A percentile compares a stretch with the other conserved stretches of the same genome.
These are phyloP conservation scores for Zoanthus solanderi DNA, from an alignment of 92 coral and sea anemone species.

Conservation along the genomic window DNA sequence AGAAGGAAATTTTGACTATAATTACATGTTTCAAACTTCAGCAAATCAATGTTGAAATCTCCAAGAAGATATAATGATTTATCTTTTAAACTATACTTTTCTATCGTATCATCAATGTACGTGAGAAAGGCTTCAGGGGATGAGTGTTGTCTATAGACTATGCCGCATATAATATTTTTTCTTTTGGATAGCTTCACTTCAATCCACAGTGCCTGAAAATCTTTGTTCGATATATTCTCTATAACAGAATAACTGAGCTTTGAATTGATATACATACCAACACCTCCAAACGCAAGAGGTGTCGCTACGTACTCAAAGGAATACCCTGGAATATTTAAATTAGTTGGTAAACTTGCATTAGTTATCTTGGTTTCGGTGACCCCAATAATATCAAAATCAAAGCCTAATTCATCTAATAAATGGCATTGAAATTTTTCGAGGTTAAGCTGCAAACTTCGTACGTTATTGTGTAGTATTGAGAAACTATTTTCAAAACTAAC, in stretches of 20 bases:
- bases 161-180: constrained; percentile 29
- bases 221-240: constrained; percentile 24
- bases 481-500: constrained; percentile 27
- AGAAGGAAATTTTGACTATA: constrained; percentile 39
- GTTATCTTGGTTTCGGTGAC: constrained; percentile 27
- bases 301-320: constrained; percentile 43
- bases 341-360: constrained; percentile 29
- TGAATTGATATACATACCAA: constrained; percentile 41
- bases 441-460: constrained; percentile 31
- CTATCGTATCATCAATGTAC: constrained; percentile 24
- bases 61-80: constrained; percentile 35
- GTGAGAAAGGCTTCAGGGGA: constrained; percentile 5
- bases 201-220: constrained; percentile 42
- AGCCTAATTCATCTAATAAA: constrained; percentile 27
- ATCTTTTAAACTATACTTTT: constrained; percentile 26
- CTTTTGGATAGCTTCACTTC: constrained; percentile 2
- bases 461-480: constrained; percentile 23
- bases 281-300: constrained; percentile 47
- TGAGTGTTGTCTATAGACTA: constrained; percentile 28
- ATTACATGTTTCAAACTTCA: constrained; percentile 49
- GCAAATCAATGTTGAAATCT: constrained; percentile 62
- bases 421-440: constrained; percentile 20
- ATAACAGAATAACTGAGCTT: constrained; percentile 15
- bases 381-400: constrained; percentile 28
- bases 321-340: constrained; percentile 33